Conservation (phyloP, 2,888 invertebrate genomes). For the Caenorhabditis macrosperma region DNA sequence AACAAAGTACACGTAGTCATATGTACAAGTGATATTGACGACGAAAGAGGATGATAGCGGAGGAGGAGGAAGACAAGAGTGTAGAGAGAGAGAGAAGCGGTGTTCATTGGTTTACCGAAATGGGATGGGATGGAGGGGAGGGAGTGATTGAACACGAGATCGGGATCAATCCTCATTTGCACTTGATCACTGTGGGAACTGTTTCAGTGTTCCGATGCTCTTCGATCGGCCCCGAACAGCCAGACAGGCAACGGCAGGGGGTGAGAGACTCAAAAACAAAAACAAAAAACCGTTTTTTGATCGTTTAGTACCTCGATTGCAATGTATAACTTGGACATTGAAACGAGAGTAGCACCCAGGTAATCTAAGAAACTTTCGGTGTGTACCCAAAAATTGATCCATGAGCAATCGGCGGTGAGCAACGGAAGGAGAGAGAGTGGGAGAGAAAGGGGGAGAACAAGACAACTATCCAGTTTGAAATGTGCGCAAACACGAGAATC, state of each 20-base stretch:
- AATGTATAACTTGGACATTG: too few species aligned
- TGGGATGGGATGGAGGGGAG: not conserved
- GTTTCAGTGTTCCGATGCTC: too few species aligned
- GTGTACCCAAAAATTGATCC: slow-evolving; percentile 26
- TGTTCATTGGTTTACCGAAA: not conserved
- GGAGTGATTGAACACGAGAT: not conserved
- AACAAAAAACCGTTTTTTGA: too few species aligned
- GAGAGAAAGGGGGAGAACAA: slow-evolving; percentile 12
- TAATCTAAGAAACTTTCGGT: too few species aligned
- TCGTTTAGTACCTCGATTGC: too few species aligned
- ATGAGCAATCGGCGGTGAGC: slow-evolving; percentile 22
- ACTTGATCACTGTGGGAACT: too few species aligned
- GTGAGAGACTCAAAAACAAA: too few species aligned
- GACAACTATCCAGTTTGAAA: slow-evolving; percentile 32
- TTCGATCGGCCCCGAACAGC: too few species aligned
- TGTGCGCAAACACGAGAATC: not conserved
- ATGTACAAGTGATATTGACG: slow-evolving; percentile 18
- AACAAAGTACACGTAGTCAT: slow-evolving; percentile 29
- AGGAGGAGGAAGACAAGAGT: slow-evolving; percentile 22
- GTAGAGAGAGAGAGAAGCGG: slow-evolving; percentile 13
- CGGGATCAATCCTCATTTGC: too few species aligned
- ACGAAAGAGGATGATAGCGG: slow-evolving; percentile 9
- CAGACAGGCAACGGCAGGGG: too few species aligned
- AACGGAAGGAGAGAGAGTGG: not conserved
- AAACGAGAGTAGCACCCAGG: too few species aligned